phyloP scores from a whole-genome alignment of 2,797 vertebrate genomes.

The Adrianichthys oophorus region DNA sequence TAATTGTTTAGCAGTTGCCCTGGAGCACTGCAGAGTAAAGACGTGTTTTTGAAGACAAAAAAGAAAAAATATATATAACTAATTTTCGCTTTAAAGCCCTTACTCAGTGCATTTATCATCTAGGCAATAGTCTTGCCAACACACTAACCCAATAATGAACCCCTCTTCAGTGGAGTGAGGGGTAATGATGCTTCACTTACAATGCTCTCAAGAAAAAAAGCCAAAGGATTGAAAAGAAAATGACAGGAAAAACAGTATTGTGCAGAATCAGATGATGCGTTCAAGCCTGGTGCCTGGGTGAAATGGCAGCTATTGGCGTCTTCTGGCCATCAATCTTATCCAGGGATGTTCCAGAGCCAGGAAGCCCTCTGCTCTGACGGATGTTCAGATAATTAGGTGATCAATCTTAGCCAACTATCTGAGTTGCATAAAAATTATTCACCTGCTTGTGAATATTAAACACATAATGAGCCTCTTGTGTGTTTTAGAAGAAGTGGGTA shows the following conservation, averaged over 20 bases:
- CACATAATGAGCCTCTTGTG: conserved; percentile 93
- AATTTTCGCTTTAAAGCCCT: conserved; percentile 85
- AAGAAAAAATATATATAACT: conserved; percentile 76
- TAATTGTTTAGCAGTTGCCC: conserved; percentile 77
- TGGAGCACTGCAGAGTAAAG: conserved; percentile 69
- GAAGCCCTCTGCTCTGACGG: conserved; percentile 86
- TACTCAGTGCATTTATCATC: conserved; percentile 94
- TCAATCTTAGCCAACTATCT: conserved; percentile 97
- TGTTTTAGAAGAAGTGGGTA: conserved; percentile 87
- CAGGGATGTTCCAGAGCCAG: conserved; percentile 89
- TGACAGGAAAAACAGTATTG: conserved; percentile 59
- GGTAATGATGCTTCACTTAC: conserved; percentile 99
- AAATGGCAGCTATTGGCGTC: conserved; percentile 92
- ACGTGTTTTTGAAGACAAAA: conserved; percentile 83
- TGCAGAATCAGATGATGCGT: conserved; percentile 82
- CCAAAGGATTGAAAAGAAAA: conserved; percentile 21
- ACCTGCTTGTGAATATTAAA: conserved; percentile 99
- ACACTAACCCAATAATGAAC: conserved; percentile 99
- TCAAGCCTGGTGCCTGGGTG: conserved; percentile 95
- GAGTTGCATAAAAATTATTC: conserved; percentile 99
- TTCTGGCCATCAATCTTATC: conserved; percentile 94
- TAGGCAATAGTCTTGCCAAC: conserved; percentile 98
- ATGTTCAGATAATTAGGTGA: conserved; percentile 99
- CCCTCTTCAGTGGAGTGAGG: conserved; percentile 95
- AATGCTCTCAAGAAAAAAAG: conserved; percentile 70